phyloP scores from a whole-genome alignment of 2,888 invertebrate species.

The Cataglyphis rosenhaueri region DNA sequence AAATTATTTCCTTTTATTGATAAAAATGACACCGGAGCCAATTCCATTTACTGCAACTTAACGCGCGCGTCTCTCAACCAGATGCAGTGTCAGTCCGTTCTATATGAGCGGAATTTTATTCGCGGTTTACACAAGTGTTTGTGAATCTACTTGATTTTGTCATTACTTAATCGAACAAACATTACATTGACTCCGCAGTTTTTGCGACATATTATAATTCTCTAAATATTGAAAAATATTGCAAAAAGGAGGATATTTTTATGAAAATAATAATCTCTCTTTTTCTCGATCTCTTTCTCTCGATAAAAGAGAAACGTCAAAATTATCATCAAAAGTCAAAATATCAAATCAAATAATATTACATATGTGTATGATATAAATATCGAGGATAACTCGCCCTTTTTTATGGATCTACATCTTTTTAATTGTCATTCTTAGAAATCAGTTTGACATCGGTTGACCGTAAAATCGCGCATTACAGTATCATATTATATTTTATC shows the following conservation, averaged over 20 bases:
- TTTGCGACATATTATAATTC: background rate
- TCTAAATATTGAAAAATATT: background rate
- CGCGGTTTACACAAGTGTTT: constrained; percentile 1
- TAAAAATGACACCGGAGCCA: background rate
- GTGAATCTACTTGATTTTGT: background rate
- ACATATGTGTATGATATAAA: background rate
- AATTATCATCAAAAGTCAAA: background rate
- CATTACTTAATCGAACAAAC: background rate
- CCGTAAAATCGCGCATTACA: background rate
- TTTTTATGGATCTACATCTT: background rate
- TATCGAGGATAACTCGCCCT: background rate
- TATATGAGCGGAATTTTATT: background rate
- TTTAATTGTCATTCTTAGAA: background rate
- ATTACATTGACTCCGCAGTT: background rate
- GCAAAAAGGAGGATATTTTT: background rate
- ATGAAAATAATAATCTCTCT: background rate
- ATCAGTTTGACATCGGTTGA: background rate
- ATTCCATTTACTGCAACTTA: background rate
- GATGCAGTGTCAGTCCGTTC: background rate
- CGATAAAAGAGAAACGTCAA: background rate
- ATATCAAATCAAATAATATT: background rate
- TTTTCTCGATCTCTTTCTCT: no score
- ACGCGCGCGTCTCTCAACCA: background rate
- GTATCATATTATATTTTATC: background rate
- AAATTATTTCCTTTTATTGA: background rate